phyloP scores from a whole-genome alignment of 2,888 invertebrate genomes.

The Dryobota labecula region DNA sequence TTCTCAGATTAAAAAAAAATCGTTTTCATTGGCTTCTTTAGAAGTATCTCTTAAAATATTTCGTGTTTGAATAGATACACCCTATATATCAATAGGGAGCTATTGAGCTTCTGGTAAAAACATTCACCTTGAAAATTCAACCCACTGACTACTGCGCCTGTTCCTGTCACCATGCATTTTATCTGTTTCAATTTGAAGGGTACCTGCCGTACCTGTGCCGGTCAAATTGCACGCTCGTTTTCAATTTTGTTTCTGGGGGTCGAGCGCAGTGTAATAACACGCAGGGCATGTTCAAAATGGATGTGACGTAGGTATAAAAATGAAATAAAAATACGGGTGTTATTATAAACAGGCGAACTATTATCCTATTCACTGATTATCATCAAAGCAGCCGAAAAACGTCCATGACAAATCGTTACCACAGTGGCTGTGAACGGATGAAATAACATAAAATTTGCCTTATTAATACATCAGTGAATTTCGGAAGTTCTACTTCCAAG shows the following conservation, averaged over 20 bases:
- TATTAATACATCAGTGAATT: background rate
- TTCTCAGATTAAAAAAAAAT: too few relatives aligned
- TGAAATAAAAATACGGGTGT: background rate
- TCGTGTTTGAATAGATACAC: too few relatives aligned
- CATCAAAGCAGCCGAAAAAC: too few relatives aligned
- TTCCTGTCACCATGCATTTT: background rate
- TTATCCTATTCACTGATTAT: background rate
- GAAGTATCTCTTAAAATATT: too few relatives aligned
- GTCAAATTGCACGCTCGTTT: slow-evolving; percentile 39
- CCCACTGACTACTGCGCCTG: background rate
- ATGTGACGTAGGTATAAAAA: background rate
- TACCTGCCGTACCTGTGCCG: background rate
- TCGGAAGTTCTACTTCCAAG: background rate
- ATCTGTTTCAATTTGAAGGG: background rate
- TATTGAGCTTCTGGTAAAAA: background rate
- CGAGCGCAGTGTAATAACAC: slow-evolving; percentile 11
- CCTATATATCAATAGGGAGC: too few relatives aligned
- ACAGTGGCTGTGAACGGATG: too few relatives aligned
- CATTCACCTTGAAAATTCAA: too few relatives aligned
- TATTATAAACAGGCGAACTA: background rate
- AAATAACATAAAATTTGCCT: background rate
- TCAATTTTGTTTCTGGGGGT: slow-evolving; percentile 21
- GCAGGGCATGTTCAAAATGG: background rate
- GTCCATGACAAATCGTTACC: background rate
- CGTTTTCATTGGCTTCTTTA: too few relatives aligned